phyloP scores from a whole-genome alignment of 2,888 invertebrate species.

The Lithodes maja region DNA sequence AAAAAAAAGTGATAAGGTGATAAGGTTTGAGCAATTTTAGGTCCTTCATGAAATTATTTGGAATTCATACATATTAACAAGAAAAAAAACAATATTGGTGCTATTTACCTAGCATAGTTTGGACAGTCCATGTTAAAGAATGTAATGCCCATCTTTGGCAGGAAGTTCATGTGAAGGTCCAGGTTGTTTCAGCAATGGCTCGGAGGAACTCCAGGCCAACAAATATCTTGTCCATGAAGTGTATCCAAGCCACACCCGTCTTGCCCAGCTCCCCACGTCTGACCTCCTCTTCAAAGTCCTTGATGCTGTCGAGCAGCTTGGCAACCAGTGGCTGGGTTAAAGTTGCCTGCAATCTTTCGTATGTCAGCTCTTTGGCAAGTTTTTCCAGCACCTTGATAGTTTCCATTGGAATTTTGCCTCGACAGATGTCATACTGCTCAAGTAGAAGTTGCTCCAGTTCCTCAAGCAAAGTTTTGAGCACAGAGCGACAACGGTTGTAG shows the following conservation, averaged over 20 bases:
- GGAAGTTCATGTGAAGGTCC: conserved; percentile 28
- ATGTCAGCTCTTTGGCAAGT: conserved; percentile 26
- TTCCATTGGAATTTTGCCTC: conserved; percentile 20
- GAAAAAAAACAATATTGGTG: background rate
- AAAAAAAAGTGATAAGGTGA: background rate
- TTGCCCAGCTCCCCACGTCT: conserved; percentile 25
- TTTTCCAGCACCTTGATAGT: conserved; percentile 27
- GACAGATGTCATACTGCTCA: conserved; percentile 27
- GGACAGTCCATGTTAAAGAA: conserved; percentile 20
- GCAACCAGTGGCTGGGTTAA: conserved; percentile 34
- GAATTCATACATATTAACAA: background rate
- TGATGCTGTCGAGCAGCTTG: conserved; percentile 25
- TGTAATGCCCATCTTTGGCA: conserved; percentile 16
- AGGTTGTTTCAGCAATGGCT: conserved; percentile 21
- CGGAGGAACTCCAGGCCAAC: conserved; percentile 25
- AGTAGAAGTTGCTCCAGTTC: conserved; percentile 26
- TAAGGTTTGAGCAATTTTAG: conserved; percentile 10
- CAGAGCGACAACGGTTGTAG: conserved; percentile 11
- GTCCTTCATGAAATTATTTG: conserved; percentile 24
- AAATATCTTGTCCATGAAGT: conserved; percentile 33
- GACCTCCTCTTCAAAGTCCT: conserved; percentile 27
- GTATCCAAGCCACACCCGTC: conserved; percentile 25
- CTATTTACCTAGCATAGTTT: conserved; percentile 37
- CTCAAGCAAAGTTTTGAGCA: conserved; percentile 27
- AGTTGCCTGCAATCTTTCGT: conserved; percentile 29